These are phyloP conservation scores for Orthonyx spaldingii DNA, from an alignment of 2,113 vertebrate species.

Conservation along the genomic window DNA sequence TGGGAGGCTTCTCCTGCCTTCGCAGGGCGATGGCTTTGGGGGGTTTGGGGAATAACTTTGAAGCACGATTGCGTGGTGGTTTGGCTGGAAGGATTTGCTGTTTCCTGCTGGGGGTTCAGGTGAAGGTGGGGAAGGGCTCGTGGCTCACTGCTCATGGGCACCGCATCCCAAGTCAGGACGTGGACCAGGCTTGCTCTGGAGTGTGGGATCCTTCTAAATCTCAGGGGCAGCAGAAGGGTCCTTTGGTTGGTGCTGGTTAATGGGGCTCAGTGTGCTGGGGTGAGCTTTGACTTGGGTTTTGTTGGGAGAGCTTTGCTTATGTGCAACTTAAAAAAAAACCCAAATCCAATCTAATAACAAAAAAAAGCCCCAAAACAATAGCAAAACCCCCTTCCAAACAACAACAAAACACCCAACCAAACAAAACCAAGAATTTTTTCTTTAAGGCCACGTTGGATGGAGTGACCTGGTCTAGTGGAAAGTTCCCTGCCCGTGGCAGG, in stretches of 20 bases:
- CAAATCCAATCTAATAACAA: not conserved
- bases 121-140: not conserved
- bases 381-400: not conserved
- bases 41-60: not conserved
- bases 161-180: rapidly evolving
- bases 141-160: rapidly evolving
- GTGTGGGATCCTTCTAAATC: not conserved
- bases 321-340: rapidly evolving
- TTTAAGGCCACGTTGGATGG: not conserved
- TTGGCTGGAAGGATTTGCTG: not conserved
- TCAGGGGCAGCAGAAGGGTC: not conserved
- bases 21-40: not conserved
- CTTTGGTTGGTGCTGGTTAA: not conserved
- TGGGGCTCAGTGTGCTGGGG: not conserved
- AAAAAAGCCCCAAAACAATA: not conserved
- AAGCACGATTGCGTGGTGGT: rapidly evolving
- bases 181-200: not conserved
- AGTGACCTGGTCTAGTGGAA: not conserved
- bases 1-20: not conserved
- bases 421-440: not conserved
- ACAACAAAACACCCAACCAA: not conserved
- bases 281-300: not conserved
- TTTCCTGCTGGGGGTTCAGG: rapidly evolving
- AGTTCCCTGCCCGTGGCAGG: rapidly evolving
- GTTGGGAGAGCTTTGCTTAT: not conserved